These are phyloP conservation scores for Danio rerio DNA, from an alignment of 2,113 vertebrate genomes.

Conservation along the genomic window GRCz12tu NC_133184.1:424501-425000, in stretches of 20 bases:
- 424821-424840: neutral
- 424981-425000: no score
- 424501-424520: no score
- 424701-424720: neutral
- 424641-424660: neutral
- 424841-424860: neutral
- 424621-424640: neutral
- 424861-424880: neutral
- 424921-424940: neutral
- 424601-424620: conserved; percentile 5
- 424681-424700: neutral
- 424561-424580: neutral
- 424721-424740: conserved; percentile 14
- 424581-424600: neutral
- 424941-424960: neutral
- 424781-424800: neutral
- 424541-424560: conserved; percentile 24
- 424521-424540: no score
- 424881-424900: neutral
- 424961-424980: no score
- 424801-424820: neutral
- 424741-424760: conserved; percentile 8
- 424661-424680: neutral
- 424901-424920: neutral
- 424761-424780: neutral